Evolutionary conservation across 2,113 vertebrate genomes (phyloP).

Genomic region (Pterocles orientalis): DNA sequence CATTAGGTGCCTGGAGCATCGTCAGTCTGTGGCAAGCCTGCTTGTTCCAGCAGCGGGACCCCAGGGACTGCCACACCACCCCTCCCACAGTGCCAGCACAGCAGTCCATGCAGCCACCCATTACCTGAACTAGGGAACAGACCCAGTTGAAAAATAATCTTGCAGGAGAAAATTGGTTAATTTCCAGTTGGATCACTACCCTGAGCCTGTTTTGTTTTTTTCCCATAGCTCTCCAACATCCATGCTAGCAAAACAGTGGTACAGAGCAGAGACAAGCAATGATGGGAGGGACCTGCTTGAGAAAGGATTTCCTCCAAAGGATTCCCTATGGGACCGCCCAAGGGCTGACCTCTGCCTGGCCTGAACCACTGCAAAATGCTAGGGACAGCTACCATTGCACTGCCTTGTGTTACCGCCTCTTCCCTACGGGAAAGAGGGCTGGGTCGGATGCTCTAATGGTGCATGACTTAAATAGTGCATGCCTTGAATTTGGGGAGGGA

Average conservation of each 20-base stretch:
- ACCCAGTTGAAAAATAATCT: neutral
- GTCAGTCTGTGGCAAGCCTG: neutral
- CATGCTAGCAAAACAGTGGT: neutral
- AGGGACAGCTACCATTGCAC: neutral
- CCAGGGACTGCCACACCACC: accelerated
- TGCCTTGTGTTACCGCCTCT: neutral
- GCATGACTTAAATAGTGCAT: neutral
- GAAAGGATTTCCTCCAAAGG: neutral
- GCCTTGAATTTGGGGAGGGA: neutral
- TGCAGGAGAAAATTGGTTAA: neutral
- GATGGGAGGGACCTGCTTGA: neutral
- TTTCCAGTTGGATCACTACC: neutral
- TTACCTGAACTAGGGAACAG: neutral
- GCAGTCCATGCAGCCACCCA: neutral
- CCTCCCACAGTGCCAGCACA: neutral
- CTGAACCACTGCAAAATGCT: neutral
- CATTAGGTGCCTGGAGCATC: neutral
- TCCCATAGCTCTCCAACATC: neutral
- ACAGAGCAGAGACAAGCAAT: neutral
- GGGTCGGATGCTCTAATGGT: neutral
- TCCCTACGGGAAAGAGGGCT: neutral
- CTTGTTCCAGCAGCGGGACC: neutral
- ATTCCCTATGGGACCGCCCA: accelerated
- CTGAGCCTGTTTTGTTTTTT: neutral
- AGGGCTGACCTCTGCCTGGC: neutral